These are phyloP conservation scores for Mionectes macconnelli DNA, from an alignment of 2,113 vertebrate genomes.

Conservation along the genomic window DNA sequence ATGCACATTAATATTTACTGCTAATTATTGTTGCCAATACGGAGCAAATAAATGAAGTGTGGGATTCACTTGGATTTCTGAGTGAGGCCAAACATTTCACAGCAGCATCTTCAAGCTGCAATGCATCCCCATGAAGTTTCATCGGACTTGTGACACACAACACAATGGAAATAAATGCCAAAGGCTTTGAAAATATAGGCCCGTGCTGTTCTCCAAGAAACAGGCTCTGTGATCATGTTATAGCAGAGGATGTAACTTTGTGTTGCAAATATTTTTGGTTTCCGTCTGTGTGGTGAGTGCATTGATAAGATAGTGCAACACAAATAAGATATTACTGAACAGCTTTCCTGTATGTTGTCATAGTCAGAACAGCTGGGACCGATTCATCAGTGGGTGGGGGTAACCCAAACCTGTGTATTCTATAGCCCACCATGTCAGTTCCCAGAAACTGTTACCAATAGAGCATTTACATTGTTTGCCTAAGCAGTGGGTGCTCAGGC, in stretches of 20 bases:
- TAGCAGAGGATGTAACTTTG: background rate
- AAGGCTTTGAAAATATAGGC: background rate
- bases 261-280: conserved; percentile 17
- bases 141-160: background rate
- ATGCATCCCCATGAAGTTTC: background rate
- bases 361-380: no score
- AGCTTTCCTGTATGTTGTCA: background rate
- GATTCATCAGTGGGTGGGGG: no score
- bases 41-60: background rate
- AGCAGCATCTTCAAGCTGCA: background rate
- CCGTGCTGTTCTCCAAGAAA: background rate
- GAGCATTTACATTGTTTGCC: no score
- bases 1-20: background rate
- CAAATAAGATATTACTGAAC: background rate
- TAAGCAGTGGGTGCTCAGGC: no score
- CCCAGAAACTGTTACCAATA: no score
- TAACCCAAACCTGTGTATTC: no score
- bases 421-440: no score
- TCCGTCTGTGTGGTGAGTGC: background rate
- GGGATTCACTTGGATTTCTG: background rate
- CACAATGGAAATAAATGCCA: background rate
- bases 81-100: background rate
- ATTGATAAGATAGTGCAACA: conserved; percentile 1
- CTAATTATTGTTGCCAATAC: background rate
- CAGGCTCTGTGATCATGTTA: background rate